Base-by-base conservation (phyloP, 1,140 invertebrate genomes). In the Hestina assimilis region DNA sequence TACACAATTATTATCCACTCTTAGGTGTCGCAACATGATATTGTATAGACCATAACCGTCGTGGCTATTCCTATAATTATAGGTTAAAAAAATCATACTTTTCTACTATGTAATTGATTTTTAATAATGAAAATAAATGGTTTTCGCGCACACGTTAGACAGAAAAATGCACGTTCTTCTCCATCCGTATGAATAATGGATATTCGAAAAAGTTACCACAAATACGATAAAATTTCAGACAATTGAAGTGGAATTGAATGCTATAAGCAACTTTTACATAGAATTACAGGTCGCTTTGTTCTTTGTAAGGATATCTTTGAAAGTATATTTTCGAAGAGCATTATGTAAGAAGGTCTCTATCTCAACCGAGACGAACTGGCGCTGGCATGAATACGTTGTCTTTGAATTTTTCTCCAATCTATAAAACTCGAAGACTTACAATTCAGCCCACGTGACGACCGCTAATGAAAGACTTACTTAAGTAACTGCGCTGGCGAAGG, bases 381-480 rank as follows among this genome's bases (percentile, higher is more conserved):
- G 59, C 20, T 41, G 59, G 12, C 41, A 43, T 62, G 61, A 60
- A 61, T 63, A 61, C 59, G 69, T 70, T 75, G 74, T 78, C 72
- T 71, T 69, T 59, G 63, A 77, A 75, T 82, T 79, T 75, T 80
- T 86, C 59, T 60, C 60, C 45, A 63, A 72, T 60, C 64, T 75
- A 68, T 72, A 70, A 76, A 83, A 70, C 57, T 67, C 47, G 12
- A 51, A 47, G 59, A 56, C 56, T 85, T 79, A 77, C 63, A 72
- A 87, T 87, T 87, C 84, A 59, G 33, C 63, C 65, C 84, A 84
- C 84, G 84, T 76, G 76, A 66, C 62, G 64, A 71, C 68, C 77
- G 76, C 79, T 87, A 87, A 87, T 84, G 81, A 87, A 87, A 84
- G 79, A 76, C 83, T 82, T 69, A 73, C 80, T 87, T 83, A 85